Percentiles rank a stretch among this genome's conserved stretches.
These are phyloP conservation scores for Minunthozetes semirufus DNA, from an alignment of 2,888 invertebrate genomes.

Conservation along the genomic window DNA sequence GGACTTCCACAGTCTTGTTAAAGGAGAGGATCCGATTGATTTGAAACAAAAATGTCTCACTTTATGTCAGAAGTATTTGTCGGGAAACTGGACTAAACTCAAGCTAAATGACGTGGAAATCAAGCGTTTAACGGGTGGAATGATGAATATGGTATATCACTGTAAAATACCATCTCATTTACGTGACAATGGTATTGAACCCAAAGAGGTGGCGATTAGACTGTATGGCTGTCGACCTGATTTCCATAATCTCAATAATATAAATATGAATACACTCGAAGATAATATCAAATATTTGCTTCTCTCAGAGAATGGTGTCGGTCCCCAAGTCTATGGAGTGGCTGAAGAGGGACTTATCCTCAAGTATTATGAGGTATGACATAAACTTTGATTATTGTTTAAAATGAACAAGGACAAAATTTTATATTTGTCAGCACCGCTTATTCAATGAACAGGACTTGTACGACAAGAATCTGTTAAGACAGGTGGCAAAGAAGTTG, in stretches of 20 bases:
- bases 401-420: no score
- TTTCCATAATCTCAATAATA: no score
- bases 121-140: neutral
- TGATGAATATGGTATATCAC: slow-evolving; percentile 15
- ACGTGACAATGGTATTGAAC: neutral
- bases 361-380: slow-evolving; percentile 59
- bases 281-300: neutral
- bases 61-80: neutral
- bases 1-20: no score
- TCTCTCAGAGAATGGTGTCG: slow-evolving; percentile 47
- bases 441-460: no score
- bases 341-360: slow-evolving; percentile 93
- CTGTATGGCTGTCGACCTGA: neutral
- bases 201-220: slow-evolving; percentile 21
- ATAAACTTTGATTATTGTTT: no score
- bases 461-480: no score
- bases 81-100: neutral
- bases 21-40: neutral
- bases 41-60: neutral
- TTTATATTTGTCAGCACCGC: no score
- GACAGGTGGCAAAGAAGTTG: no score
- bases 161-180: neutral
- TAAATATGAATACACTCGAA: neutral
- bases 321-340: slow-evolving; percentile 87
- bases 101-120: neutral